A percentile compares a stretch with the other conserved stretches of the same genome.
Conservation (phyloP, 2,888 invertebrate genomes). For the Orthosia incerta region DNA sequence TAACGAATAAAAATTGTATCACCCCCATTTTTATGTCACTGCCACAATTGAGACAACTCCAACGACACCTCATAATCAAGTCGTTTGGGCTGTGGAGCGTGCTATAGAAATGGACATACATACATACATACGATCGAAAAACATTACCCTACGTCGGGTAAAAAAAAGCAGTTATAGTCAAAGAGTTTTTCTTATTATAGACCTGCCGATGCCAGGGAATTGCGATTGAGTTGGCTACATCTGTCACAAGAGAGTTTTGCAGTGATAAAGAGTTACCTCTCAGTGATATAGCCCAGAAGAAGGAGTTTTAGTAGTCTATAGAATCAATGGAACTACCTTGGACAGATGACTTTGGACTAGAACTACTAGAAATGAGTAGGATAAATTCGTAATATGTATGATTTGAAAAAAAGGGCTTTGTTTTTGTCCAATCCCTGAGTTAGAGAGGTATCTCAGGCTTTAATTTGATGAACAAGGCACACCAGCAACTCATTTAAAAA, state of each 20-base stretch:
- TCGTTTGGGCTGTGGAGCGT: no score
- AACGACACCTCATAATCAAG: no score
- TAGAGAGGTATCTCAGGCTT: neutral
- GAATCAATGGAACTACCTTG: neutral
- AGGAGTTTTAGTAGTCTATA: neutral
- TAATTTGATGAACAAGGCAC: no score
- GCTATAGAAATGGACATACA: no score
- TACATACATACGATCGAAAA: no score
- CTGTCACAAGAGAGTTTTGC: neutral
- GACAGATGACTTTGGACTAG: neutral
- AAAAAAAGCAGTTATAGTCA: neutral
- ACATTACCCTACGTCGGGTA: no score
- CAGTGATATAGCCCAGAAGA: constrained; percentile 3
- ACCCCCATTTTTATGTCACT: no score
- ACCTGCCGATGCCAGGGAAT: neutral
- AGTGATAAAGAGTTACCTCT: constrained; percentile 15
- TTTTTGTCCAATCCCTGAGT: neutral
- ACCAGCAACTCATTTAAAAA: no score
- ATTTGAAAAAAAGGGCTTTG: neutral
- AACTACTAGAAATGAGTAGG: no score
- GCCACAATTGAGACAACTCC: no score
- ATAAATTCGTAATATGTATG: neutral
- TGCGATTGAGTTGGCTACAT: neutral
- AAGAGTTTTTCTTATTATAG: constrained; percentile 7
- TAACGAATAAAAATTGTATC: no score